Evolutionary conservation across 2,797 vertebrate species (phyloP).

Genomic region (Poecilia gillii): DNA sequence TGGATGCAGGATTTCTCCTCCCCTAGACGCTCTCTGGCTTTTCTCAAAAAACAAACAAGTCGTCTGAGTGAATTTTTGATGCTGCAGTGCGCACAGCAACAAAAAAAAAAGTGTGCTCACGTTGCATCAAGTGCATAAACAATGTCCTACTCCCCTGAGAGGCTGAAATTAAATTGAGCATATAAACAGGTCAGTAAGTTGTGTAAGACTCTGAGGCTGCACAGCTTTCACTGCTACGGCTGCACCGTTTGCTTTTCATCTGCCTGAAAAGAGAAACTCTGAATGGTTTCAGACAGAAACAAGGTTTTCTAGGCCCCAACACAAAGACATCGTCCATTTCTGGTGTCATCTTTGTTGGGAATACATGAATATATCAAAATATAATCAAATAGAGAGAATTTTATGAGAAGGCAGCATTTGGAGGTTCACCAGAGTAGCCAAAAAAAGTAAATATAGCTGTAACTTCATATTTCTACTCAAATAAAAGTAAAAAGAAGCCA

Average conservation of each 20-base stretch:
- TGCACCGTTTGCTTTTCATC: constrained; percentile 1
- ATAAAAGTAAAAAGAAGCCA: too few relatives aligned
- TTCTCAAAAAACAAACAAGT: constrained; percentile 2
- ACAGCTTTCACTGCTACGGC: background rate
- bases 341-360: background rate
- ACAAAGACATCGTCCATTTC: background rate
- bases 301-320: background rate
- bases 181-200: constrained; percentile 54
- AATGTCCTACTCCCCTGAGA: constrained; percentile 30
- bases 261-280: background rate
- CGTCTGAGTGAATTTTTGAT: constrained; percentile 5
- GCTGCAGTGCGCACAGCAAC: background rate
- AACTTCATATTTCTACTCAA: too few relatives aligned
- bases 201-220: constrained; percentile 17
- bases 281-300: background rate
- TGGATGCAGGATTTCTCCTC: background rate
- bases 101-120: constrained; percentile 1
- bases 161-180: constrained; percentile 30
- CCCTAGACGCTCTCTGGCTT: background rate
- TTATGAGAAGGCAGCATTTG: background rate
- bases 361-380: background rate
- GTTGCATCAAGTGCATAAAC: constrained; percentile 31
- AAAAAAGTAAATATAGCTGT: too few relatives aligned
- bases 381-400: background rate
- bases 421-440: too few relatives aligned